These are phyloP conservation scores for Meles meles DNA, from an alignment of 2,113 vertebrate species.

Conservation along the genomic window DNA sequence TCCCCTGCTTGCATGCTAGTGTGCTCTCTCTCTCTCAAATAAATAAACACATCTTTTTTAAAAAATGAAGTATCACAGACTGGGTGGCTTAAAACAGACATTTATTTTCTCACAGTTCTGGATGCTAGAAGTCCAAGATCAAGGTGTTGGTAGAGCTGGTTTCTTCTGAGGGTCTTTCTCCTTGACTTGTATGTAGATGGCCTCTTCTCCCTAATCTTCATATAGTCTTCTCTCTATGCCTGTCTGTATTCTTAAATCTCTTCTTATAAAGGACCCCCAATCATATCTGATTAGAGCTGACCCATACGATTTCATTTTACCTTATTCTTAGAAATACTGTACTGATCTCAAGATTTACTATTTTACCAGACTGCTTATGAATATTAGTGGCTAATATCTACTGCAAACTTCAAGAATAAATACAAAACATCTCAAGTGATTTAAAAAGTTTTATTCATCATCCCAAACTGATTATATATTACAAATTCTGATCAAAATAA, in stretches of 20 bases:
- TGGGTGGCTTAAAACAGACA: neutral
- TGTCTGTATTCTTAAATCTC: neutral
- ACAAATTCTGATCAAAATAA: slow-evolving; percentile 58
- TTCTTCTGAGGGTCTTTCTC: neutral
- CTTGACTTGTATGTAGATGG: neutral
- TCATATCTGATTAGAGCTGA: neutral
- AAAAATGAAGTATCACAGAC: neutral
- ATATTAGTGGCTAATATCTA: slow-evolving; percentile 6
- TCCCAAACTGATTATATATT: slow-evolving; percentile 49
- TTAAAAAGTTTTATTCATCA: slow-evolving; percentile 66
- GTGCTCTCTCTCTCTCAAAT: neutral
- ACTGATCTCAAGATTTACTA: neutral
- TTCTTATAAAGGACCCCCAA: neutral
- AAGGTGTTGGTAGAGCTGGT: neutral
- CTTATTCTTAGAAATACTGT: neutral
- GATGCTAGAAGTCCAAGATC: neutral
- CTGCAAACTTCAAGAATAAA: slow-evolving; percentile 51
- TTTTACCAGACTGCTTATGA: slow-evolving; percentile 14
- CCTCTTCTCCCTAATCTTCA: neutral
- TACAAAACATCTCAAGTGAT: slow-evolving; percentile 39
- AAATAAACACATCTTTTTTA: neutral
- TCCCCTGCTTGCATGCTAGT: neutral
- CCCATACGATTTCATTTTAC: neutral
- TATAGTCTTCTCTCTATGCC: neutral
- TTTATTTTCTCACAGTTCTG: neutral